Evolutionary conservation across 2,797 vertebrate species (phyloP), one percentile per base, ranked within the genome.

Genomic region (Pseudocheirus occidentalis): DNA sequence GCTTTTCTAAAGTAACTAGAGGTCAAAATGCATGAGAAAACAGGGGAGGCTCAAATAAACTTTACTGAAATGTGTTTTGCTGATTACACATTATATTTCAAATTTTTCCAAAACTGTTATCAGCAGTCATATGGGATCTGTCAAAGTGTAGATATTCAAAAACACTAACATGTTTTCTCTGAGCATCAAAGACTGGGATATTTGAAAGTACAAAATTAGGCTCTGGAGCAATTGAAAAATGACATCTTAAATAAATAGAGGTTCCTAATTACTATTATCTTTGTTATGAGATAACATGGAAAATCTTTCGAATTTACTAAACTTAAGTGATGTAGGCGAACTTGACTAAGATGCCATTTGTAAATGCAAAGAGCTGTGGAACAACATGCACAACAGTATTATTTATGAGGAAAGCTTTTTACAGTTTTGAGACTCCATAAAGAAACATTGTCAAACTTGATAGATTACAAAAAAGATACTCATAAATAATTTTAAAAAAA

Each of bases 1-100:
- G 91, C 58, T 96, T 96, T 97, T 97, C 91, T 94, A 95, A 95
- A 97, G 95, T 66, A 97, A 95, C 90, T 55, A 93, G 57, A 91
- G 94, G 94, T 96, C 97, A 97, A 92, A 95, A 97, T 96, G 90
- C 95, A 95, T 55, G n/a, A 93, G 91, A 96, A 98, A 97, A 95
- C 21, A 97, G 95, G 92, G 59, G 55, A 93, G 59, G 93, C n/a
- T 93, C 96, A 95, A 96, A 95, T 90, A 95, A 94, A 94, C 18
- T 93, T 94, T 95, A 94, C 2, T 90, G 59, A 97, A 96, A 96
- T 96, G 55, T 92, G 11, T 81, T 95, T 93, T 97, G 92, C 89
- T 97, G 59, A 96, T 96, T 97, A 91, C 11, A 95, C 10, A 2
- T 95, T 66, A 50, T 94, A 94, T 54, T 93, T 95, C 40, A 95